Conservation (phyloP, 1,140 invertebrate genomes). For the Brachionus rubens region DNA sequence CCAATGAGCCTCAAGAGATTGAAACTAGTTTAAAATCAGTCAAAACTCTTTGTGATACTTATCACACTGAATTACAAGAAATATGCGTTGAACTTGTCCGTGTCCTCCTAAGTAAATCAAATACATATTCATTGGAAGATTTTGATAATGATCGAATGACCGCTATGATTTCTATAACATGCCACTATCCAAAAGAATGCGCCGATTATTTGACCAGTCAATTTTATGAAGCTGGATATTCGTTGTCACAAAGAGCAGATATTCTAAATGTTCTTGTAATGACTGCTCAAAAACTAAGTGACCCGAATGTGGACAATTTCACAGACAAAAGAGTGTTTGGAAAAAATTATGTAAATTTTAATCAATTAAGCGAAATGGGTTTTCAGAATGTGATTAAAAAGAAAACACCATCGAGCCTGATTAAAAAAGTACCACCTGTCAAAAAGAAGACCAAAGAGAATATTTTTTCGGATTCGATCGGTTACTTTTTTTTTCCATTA, state of each 20-base stretch:
- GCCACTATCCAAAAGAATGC: constrained; percentile 32
- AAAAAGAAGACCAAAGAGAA: constrained; percentile 30
- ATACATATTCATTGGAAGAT: not conserved
- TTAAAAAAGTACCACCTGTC: too few species aligned
- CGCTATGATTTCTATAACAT: constrained; percentile 3
- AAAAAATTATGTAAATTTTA: constrained; percentile 2
- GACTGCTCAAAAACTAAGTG: not conserved
- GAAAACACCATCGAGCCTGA: not conserved
- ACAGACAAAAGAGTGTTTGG: not conserved
- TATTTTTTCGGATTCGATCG: not conserved
- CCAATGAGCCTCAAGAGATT: not conserved
- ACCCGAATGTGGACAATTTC: not conserved
- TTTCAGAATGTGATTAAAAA: constrained; percentile 10
- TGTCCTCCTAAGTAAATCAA: constrained; percentile 28
- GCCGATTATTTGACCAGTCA: constrained; percentile 5
- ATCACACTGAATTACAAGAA: constrained; percentile 24
- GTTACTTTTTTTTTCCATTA: constrained; percentile 34
- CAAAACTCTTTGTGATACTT: constrained; percentile 1
- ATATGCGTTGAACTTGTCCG: constrained; percentile 9
- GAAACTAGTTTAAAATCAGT: constrained; percentile 14
- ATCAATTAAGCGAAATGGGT: not conserved
- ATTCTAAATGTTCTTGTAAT: not conserved
- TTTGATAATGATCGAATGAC: not conserved
- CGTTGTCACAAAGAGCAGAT: not conserved
- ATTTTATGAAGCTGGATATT: constrained; percentile 21